Evolutionary conservation across 30 jellyfish, hydroid and myxozoan species (phyloP).

Genomic region (Hydractinia echinata): DNA sequence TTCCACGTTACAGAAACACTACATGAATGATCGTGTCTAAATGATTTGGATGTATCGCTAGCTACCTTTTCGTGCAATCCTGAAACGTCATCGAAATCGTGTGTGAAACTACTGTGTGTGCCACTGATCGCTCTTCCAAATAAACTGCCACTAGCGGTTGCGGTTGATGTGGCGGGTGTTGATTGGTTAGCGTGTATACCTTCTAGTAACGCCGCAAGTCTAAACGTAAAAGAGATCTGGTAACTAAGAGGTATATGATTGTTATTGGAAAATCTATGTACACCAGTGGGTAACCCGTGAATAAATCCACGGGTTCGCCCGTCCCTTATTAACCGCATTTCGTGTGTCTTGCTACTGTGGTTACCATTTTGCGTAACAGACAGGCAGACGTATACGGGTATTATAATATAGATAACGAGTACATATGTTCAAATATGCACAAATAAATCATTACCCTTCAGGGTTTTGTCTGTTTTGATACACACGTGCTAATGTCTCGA

Average conservation of each 20-base stretch:
- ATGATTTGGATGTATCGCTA: not conserved
- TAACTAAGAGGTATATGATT: not conserved
- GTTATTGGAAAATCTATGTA: not conserved
- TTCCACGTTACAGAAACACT: too few relatives aligned
- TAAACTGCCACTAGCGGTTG: constrained; percentile 52
- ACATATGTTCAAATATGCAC: not conserved
- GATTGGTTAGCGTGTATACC: constrained; percentile 64
- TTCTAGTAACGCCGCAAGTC: constrained; percentile 68
- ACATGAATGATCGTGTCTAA: too few relatives aligned
- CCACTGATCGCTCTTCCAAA: constrained; percentile 21
- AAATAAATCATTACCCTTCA: constrained; percentile 59
- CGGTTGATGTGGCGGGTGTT: not conserved
- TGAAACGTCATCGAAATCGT: constrained; percentile 84
- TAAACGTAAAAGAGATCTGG: not conserved
- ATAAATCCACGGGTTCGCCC: too few relatives aligned
- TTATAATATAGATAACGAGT: not conserved
- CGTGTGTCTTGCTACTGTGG: too few relatives aligned
- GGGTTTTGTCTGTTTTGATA: constrained; percentile 72
- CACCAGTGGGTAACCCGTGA: too few relatives aligned
- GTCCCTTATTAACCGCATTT: too few relatives aligned
- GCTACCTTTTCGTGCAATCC: constrained; percentile 85
- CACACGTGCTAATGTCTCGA: constrained; percentile 59
- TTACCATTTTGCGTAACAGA: too few relatives aligned
- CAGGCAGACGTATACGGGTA: too few relatives aligned
- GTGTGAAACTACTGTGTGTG: constrained; percentile 39